Conservation (phyloP, 2,888 invertebrate genomes). For the Diarsia dahlii region DNA sequence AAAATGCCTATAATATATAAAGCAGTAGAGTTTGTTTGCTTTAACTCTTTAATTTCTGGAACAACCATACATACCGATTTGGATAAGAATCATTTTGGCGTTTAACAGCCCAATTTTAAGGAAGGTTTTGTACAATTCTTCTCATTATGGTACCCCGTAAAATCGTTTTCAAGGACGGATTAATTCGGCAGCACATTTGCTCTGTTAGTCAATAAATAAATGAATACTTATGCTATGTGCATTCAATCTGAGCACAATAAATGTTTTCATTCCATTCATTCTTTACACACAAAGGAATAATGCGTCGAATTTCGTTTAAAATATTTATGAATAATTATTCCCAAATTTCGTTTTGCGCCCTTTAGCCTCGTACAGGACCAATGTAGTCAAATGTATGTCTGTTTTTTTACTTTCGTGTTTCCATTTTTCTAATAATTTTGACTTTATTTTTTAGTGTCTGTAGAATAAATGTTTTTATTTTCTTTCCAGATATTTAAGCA, state of each 20-base stretch:
- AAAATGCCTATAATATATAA: background rate
- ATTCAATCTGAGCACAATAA: background rate
- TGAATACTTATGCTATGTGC: background rate
- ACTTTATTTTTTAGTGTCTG: no score
- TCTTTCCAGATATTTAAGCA: no score
- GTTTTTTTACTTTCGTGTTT: background rate
- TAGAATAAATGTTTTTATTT: no score
- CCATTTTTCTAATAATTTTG: no score
- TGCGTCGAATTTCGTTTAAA: slow-evolving; percentile 11
- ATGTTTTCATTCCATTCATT: slow-evolving; percentile 14
- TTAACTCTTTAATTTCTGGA: no score
- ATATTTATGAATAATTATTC: background rate
- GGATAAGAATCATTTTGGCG: no score
- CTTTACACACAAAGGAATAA: slow-evolving; percentile 29
- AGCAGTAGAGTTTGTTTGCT: background rate
- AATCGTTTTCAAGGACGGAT: no score
- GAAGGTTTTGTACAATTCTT: no score
- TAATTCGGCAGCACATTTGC: background rate
- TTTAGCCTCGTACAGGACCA: background rate
- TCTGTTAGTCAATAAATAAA: background rate
- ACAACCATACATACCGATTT: no score
- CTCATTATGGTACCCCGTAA: no score
- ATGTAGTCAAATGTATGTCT: background rate
- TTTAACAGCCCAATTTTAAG: no score
- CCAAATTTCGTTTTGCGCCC: background rate